Conservation (phyloP, 2,113 vertebrate genomes). For the Actinemys pallida region DNA sequence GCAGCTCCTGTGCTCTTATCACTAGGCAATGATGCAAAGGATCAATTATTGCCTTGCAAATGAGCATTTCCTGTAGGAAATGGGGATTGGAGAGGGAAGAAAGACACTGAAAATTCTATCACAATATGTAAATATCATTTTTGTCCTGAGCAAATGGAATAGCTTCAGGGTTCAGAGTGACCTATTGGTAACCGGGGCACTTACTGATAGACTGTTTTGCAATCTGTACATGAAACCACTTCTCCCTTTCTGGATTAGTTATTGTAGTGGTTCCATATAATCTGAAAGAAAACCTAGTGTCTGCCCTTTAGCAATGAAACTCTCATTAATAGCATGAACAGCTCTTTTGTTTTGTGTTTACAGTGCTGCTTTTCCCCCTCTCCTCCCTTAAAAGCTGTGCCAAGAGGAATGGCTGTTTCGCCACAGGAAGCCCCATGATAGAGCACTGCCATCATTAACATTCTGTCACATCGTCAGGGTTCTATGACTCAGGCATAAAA, state of each 20-base stretch:
- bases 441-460: background rate
- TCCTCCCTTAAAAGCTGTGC: constrained; percentile 2
- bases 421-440: background rate
- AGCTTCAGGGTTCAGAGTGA: background rate
- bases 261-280: background rate
- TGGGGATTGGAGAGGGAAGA: background rate
- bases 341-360: constrained; percentile 30
- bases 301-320: constrained; percentile 12
- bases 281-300: constrained; percentile 10
- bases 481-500: constrained; percentile 47
- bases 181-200: rapidly evolving
- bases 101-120: background rate
- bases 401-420: background rate
- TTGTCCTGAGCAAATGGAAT: background rate
- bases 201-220: background rate
- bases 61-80: background rate
- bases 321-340: background rate
- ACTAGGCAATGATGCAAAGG: background rate
- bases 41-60: background rate
- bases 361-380: background rate
- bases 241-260: background rate
- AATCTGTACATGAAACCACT: background rate
- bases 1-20: rapidly evolving
- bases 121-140: background rate
- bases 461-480: constrained; percentile 12